These are phyloP conservation scores for Gephyroberyx darwinii DNA, from an alignment of 2,797 vertebrate genomes.

Conservation along the genomic window DNA sequence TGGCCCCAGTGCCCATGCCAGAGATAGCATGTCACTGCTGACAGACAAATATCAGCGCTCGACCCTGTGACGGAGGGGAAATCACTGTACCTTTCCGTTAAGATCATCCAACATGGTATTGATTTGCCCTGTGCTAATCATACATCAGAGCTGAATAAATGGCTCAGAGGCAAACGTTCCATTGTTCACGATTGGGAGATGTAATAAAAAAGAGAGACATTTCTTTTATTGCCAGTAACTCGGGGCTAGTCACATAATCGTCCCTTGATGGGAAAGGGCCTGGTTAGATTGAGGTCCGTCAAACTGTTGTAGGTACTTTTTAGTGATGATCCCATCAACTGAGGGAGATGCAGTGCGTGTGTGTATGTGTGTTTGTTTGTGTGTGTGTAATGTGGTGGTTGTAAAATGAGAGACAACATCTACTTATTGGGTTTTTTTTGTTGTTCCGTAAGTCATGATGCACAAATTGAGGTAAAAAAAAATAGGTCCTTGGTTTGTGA, in stretches of 20 bases:
- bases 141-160: conserved; percentile 99
- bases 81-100: conserved; percentile 91
- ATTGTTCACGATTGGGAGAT: conserved; percentile 98
- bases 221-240: conserved; percentile 95
- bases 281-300: conserved; percentile 73
- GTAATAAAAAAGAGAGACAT: conserved; percentile 93
- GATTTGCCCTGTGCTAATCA: conserved; percentile 97
- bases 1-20: conserved; percentile 93
- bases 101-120: conserved; percentile 97
- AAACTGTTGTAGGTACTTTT: conserved; percentile 73
- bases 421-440: neutral
- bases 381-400: conserved; percentile 16
- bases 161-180: conserved; percentile 96
- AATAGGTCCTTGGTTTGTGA: no score
- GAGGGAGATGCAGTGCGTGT: conserved; percentile 25
- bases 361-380: conserved; percentile 13
- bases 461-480: neutral
- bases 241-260: conserved; percentile 93
- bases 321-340: conserved; percentile 69
- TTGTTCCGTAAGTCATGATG: neutral
- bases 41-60: conserved; percentile 99
- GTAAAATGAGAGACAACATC: conserved; percentile 16
- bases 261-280: conserved; percentile 88
- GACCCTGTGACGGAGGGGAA: conserved; percentile 75
- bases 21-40: conserved; percentile 98